Evolutionary conservation across 1,140 invertebrate genomes (phyloP).

Genomic region (Drosophila kikkawai): DNA sequence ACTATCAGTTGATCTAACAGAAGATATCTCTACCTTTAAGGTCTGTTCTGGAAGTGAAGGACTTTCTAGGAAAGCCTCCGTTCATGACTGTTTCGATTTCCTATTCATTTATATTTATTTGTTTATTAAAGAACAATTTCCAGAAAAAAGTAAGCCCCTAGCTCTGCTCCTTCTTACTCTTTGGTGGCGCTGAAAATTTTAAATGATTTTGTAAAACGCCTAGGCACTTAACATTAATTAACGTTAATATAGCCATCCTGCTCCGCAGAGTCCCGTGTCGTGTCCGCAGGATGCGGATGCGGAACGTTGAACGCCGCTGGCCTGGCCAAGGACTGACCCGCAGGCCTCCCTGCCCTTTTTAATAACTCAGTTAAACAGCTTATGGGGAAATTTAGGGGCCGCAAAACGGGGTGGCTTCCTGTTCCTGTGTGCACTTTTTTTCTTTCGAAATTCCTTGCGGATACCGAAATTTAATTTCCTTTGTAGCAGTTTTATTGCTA

Average conservation of each 20-base stretch:
- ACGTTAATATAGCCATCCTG: conserved; percentile 56
- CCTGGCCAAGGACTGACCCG: conserved; percentile 8
- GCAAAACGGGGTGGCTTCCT: conserved; percentile 40
- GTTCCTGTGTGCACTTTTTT: conserved; percentile 55
- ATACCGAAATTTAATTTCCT: conserved; percentile 68
- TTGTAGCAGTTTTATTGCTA: conserved; percentile 67
- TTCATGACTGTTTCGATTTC: background rate
- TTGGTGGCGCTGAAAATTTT: too few relatives aligned
- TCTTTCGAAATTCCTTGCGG: conserved; percentile 44
- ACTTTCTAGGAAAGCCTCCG: too few relatives aligned
- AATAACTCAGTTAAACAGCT: conserved; percentile 66
- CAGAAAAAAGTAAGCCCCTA: too few relatives aligned
- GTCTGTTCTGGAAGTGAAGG: too few relatives aligned
- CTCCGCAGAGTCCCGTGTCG: background rate
- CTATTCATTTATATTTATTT: background rate
- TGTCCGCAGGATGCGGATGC: conserved; percentile 17
- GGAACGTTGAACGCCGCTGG: too few relatives aligned
- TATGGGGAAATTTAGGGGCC: conserved; percentile 50
- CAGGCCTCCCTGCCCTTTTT: background rate
- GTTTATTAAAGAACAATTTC: background rate
- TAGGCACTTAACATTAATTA: conserved; percentile 66
- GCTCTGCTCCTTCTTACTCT: too few relatives aligned
- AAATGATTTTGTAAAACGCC: conserved; percentile 55
- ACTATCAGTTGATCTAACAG: too few relatives aligned
- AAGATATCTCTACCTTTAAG: too few relatives aligned